These are phyloP conservation scores for Propithecus coquereli DNA, from an alignment of 2,113 vertebrate genomes.

Conservation along the genomic window DNA sequence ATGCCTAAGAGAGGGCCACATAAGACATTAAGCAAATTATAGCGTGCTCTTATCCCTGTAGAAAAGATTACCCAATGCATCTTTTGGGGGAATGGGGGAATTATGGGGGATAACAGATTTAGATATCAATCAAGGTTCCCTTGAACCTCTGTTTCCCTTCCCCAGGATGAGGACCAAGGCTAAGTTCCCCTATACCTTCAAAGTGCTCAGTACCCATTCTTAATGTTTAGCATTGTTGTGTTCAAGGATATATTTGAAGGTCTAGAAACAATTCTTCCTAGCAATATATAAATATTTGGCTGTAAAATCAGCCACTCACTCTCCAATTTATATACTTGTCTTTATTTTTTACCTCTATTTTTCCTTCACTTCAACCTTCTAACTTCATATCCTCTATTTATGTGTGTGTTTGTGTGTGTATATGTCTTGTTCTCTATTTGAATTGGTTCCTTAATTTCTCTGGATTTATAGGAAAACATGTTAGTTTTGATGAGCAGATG, in stretches of 20 bases:
- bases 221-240: not conserved
- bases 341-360: not conserved
- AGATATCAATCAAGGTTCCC: rapidly evolving
- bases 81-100: too few species aligned
- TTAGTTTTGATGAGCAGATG: too few species aligned
- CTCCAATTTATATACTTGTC: not conserved
- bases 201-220: too few species aligned
- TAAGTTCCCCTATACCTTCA: not conserved
- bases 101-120: not conserved
- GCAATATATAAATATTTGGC: not conserved
- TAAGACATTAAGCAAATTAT: not conserved
- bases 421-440: not conserved
- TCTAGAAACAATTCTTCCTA: not conserved
- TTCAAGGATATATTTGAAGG: not conserved
- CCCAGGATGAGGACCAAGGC: too few species aligned
- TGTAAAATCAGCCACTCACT: not conserved
- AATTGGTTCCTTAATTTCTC: not conserved
- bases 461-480: not conserved
- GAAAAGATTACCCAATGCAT: not conserved
- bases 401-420: too few species aligned
- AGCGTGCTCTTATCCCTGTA: too few species aligned
- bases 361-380: not conserved
- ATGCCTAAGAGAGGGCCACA: not conserved
- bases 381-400: not conserved
- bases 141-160: not conserved